Percentiles rank a stretch among this genome's conserved stretches.
These are phyloP conservation scores for Drosophila eugracilis DNA, from an alignment of 1,140 invertebrate genomes.

Conservation along the genomic window DNA sequence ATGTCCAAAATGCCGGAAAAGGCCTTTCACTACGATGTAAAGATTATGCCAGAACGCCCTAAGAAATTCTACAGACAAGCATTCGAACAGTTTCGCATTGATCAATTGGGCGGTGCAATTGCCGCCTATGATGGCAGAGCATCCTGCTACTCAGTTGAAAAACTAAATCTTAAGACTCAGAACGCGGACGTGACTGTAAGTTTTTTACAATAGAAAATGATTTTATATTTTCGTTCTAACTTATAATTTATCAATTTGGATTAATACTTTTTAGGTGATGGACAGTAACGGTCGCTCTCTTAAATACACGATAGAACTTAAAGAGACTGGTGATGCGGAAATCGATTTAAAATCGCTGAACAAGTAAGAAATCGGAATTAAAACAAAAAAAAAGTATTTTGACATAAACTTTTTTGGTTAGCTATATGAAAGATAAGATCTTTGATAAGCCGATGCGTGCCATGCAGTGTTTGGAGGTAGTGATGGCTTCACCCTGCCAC, in stretches of 20 bases:
- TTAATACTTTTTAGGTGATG: slow-evolving; percentile 38
- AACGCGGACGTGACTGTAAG: slow-evolving; percentile 57
- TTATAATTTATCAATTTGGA: neutral
- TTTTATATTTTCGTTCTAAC: neutral
- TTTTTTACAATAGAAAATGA: neutral
- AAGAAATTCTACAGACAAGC: slow-evolving; percentile 84
- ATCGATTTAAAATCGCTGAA: slow-evolving; percentile 85
- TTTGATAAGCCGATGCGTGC: slow-evolving; percentile 87
- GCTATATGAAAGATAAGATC: slow-evolving; percentile 73
- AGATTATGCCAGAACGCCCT: slow-evolving; percentile 85
- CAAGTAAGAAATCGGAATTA: no score
- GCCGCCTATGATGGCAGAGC: slow-evolving; percentile 91
- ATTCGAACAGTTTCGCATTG: slow-evolving; percentile 61
- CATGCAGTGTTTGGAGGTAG: slow-evolving; percentile 92
- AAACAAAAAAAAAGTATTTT: neutral
- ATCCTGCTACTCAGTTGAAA: slow-evolving; percentile 62
- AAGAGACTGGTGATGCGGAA: slow-evolving; percentile 86
- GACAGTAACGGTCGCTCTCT: slow-evolving; percentile 63
- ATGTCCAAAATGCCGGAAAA: slow-evolving; percentile 84
- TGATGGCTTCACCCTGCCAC: slow-evolving; percentile 86
- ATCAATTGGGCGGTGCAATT: slow-evolving; percentile 61
- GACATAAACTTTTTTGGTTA: slow-evolving; percentile 22
- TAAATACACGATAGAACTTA: slow-evolving; percentile 87
- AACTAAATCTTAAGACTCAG: slow-evolving; percentile 11
- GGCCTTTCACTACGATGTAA: slow-evolving; percentile 86